These are phyloP conservation scores for Pygoscelis antarcticus DNA, from an alignment of 2,113 vertebrate genomes.

Conservation along the genomic window DNA sequence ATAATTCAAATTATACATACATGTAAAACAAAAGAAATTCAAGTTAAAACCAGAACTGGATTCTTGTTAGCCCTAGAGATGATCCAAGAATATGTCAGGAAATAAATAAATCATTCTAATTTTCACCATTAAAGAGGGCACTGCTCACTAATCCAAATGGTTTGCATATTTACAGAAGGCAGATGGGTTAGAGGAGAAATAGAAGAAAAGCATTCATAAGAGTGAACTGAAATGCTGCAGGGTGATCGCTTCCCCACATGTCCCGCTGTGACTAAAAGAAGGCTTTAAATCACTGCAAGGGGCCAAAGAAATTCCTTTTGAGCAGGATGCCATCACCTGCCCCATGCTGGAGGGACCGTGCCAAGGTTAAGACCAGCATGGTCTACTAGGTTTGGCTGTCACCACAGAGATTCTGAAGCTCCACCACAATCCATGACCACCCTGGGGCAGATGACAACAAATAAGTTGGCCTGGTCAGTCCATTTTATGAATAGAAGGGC, in stretches of 20 bases:
- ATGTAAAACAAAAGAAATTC: constrained; percentile 46
- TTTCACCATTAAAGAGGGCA: background rate
- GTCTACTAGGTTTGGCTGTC: background rate
- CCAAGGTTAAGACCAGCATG: background rate
- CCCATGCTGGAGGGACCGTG: accelerated
- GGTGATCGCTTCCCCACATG: background rate
- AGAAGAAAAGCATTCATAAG: background rate
- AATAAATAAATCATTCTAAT: constrained; percentile 23
- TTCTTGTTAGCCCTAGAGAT: constrained; percentile 1
- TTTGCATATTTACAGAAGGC: background rate
- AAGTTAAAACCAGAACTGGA: constrained; percentile 70
- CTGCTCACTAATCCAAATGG: background rate
- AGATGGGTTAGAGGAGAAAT: background rate
- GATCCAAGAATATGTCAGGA: background rate
- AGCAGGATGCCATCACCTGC: background rate
- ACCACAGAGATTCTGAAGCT: background rate
- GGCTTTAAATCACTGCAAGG: background rate
- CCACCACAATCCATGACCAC: background rate
- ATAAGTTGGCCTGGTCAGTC: background rate
- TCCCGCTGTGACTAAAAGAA: background rate
- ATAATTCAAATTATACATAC: background rate
- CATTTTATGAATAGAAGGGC: background rate
- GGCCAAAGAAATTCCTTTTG: background rate
- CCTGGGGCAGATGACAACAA: background rate
- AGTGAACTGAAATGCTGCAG: background rate